Evolutionary conservation across 1,140 invertebrate genomes (phyloP).

Genomic region (Galleria mellonella): DNA sequence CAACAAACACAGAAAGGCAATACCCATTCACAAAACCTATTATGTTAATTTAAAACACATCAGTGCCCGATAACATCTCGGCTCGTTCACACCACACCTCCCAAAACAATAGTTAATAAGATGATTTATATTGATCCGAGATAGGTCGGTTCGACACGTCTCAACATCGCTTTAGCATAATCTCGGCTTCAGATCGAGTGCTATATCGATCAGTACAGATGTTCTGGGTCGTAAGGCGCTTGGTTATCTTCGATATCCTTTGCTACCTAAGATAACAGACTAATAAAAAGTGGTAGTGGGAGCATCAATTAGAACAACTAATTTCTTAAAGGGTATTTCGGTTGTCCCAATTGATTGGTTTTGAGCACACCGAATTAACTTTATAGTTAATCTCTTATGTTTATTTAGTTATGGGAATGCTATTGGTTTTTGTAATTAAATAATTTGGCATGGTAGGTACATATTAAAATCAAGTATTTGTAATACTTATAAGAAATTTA

Average conservation of each 20-base stretch:
- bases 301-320: no score
- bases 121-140: constrained; percentile 70
- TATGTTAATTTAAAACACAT: constrained; percentile 75
- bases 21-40: constrained; percentile 72
- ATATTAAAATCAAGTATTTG: no score
- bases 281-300: no score
- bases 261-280: not conserved
- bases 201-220: constrained; percentile 60
- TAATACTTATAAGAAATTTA: no score
- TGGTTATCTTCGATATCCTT: constrained; percentile 7
- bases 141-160: constrained; percentile 59
- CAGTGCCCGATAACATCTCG: constrained; percentile 55
- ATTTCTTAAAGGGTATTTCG: no score
- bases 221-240: constrained; percentile 18
- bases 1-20: constrained; percentile 63
- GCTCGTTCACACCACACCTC: constrained; percentile 70
- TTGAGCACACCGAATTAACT: no score
- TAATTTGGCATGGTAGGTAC: no score
- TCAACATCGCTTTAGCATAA: constrained; percentile 69
- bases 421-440: no score
- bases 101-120: constrained; percentile 73
- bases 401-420: no score
- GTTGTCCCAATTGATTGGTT: no score
- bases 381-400: no score
- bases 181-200: constrained; percentile 59